phyloP scores from a whole-genome alignment of 35 echinoderm and acorn worm genomes.

The Patiria miniata region DNA sequence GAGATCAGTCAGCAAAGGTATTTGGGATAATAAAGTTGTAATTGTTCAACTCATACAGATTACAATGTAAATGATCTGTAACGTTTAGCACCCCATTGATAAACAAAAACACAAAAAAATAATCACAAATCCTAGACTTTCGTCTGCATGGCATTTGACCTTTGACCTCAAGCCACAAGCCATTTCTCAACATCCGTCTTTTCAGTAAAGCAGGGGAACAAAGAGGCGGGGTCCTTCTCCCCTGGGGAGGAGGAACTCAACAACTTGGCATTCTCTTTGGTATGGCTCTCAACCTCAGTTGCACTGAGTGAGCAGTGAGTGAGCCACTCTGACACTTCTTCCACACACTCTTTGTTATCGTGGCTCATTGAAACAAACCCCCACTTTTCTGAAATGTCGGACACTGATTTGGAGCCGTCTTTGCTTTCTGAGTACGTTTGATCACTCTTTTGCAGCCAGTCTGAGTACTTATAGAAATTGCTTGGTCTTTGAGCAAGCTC shows the following conservation, averaged over 20 bases:
- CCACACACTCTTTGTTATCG: background rate
- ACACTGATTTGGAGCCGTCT: background rate
- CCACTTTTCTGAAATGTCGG: background rate
- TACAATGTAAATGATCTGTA: too few relatives aligned
- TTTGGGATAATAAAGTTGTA: too few relatives aligned
- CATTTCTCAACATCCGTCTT: background rate
- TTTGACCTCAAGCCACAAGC: background rate
- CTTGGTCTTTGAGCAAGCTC: too few relatives aligned
- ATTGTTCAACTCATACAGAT: too few relatives aligned
- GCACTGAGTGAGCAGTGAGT: background rate
- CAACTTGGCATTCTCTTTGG: background rate
- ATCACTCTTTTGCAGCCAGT: background rate
- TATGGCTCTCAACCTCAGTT: background rate
- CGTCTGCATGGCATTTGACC: background rate
- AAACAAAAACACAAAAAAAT: too few relatives aligned
- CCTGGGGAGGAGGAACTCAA: background rate
- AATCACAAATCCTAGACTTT: too few relatives aligned
- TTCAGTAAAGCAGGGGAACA: conserved; percentile 18
- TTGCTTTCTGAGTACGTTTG: background rate
- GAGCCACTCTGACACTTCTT: background rate
- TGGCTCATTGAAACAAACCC: background rate
- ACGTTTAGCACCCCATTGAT: too few relatives aligned
- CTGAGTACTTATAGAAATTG: background rate
- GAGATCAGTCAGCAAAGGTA: too few relatives aligned
- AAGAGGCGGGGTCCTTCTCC: background rate